These are phyloP conservation scores for Papilio xuthus DNA, from an alignment of 1,140 invertebrate genomes.

Conservation along the genomic window DNA sequence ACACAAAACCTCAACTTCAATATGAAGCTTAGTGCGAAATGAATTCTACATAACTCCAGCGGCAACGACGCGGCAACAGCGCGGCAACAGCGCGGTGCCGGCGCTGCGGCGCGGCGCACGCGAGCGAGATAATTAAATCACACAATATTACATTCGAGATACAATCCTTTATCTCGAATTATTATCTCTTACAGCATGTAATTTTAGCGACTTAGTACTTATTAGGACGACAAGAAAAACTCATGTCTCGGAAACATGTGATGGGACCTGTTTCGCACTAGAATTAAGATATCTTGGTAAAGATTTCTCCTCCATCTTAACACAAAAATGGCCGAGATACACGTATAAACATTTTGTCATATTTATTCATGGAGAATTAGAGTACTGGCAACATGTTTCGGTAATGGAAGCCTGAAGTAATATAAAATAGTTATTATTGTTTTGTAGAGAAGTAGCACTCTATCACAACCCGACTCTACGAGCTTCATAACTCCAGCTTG, in stretches of 20 bases:
- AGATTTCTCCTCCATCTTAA: too few relatives aligned
- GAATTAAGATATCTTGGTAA: too few relatives aligned
- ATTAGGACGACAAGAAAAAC: too few relatives aligned
- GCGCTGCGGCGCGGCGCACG: neutral
- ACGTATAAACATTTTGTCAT: too few relatives aligned
- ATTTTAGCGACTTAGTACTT: too few relatives aligned
- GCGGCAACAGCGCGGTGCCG: neutral
- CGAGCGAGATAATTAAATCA: neutral
- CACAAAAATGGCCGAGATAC: too few relatives aligned
- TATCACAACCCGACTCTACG: neutral
- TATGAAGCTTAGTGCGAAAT: conserved; percentile 39
- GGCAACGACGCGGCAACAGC: neutral
- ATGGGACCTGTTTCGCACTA: too few relatives aligned
- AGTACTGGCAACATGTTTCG: neutral
- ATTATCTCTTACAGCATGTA: neutral
- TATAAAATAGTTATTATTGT: neutral
- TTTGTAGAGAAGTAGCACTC: neutral
- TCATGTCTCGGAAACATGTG: too few relatives aligned
- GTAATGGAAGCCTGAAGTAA: neutral
- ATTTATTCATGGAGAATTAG: neutral
- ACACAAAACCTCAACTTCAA: conserved; percentile 30
- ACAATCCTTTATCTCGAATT: neutral
- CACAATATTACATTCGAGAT: neutral
- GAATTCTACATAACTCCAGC: conserved; percentile 7
- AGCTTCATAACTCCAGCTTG: conserved; percentile 17